Evolutionary conservation across 2,797 vertebrate genomes (phyloP).

Genomic region (Thripadectes ignobilis): DNA sequence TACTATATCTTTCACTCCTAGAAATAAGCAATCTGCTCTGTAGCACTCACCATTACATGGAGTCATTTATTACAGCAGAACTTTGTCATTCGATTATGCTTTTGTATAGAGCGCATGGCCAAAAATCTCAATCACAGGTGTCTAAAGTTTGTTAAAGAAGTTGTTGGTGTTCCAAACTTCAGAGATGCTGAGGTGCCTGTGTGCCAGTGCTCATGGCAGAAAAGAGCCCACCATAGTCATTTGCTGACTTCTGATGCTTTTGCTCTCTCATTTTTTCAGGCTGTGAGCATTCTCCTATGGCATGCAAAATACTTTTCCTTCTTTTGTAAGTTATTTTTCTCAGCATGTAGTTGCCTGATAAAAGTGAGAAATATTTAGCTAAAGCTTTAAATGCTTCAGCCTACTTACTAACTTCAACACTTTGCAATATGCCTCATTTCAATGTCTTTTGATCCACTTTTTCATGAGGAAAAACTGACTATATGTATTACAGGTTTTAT

Average conservation of each 20-base stretch:
- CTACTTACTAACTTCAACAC: conserved; percentile 20
- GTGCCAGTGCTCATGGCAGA: fast-evolving
- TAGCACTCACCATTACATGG: not conserved
- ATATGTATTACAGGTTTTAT: not conserved
- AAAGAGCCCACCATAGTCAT: not conserved
- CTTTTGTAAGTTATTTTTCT: not conserved
- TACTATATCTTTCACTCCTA: conserved; percentile 23
- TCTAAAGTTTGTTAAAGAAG: conserved; percentile 31
- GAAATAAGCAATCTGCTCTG: conserved; percentile 57
- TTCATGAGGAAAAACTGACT: conserved; percentile 31
- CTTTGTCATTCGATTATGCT: conserved; percentile 62
- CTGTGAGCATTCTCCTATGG: not conserved
- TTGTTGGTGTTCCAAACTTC: not conserved
- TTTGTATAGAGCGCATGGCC: conserved; percentile 8
- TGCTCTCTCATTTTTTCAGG: not conserved
- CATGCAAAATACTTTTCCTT: not conserved
- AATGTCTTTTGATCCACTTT: not conserved
- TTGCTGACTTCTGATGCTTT: not conserved
- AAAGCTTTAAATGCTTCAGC: conserved; percentile 53
- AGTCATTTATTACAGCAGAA: conserved; percentile 49
- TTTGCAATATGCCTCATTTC: conserved; percentile 9
- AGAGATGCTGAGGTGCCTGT: not conserved
- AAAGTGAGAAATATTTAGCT: conserved; percentile 25
- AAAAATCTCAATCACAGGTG: conserved; percentile 53
- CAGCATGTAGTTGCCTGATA: not conserved